These are phyloP conservation scores for Crotophaga sulcirostris DNA, from an alignment of 2,113 vertebrate species.

Conservation along the genomic window DNA sequence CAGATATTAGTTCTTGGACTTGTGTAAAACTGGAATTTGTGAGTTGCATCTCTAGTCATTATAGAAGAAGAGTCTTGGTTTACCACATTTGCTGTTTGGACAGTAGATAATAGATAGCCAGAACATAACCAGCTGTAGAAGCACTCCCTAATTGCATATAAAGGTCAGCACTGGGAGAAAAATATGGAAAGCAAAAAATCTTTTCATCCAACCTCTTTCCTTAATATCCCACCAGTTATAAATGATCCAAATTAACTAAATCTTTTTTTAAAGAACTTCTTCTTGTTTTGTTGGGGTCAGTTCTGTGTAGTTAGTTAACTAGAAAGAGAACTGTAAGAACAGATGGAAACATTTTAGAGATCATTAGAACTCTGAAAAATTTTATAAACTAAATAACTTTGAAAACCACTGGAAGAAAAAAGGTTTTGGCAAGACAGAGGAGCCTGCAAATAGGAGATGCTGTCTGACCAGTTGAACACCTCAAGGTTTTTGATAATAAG, in stretches of 20 bases:
- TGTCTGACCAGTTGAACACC: not conserved
- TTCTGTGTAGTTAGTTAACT: not conserved
- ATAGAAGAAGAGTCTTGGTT: not conserved
- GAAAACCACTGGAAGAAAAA: not conserved
- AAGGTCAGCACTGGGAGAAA: not conserved
- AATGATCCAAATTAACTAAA: not conserved
- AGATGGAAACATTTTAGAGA: not conserved
- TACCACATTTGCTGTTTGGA: not conserved
- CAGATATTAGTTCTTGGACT: not conserved
- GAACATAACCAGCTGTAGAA: not conserved
- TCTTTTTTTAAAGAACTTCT: not conserved
- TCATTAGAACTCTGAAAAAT: not conserved
- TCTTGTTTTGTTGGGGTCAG: not conserved
- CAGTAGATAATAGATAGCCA: not conserved
- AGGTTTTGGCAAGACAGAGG: not conserved
- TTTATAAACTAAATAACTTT: not conserved
- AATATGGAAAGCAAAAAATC: not conserved
- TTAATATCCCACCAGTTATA: not conserved
- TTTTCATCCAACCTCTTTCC: not conserved
- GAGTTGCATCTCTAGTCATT: not conserved
- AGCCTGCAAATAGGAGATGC: not conserved
- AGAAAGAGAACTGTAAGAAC: not conserved
- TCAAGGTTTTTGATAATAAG: not conserved
- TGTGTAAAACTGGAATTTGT: not conserved
- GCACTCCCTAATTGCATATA: not conserved